Base-by-base conservation (phyloP, 2,797 vertebrate genomes). In the Cyprinodon diabolis region DNA sequence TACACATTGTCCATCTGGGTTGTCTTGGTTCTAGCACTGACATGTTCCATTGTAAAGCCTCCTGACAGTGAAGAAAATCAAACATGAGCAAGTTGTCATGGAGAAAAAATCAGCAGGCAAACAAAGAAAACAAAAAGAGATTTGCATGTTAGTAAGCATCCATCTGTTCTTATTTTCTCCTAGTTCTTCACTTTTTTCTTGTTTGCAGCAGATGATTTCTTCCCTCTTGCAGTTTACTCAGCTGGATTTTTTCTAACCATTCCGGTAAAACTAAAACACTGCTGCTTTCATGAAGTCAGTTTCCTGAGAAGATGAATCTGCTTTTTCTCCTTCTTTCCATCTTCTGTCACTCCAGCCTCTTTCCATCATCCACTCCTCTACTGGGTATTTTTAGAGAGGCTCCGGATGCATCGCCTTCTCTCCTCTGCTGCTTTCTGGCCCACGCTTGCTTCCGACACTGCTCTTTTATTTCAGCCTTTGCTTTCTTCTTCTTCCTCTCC, bases 341-440 rank as follows among this genome's bases (percentile, higher is more conserved):
- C 84, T 79, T 56, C 72, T 82, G 83, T 85, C 62, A 47, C 86
- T 86, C 74, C 84, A 79, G 83, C 82, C 73, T 84, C 86, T 84
- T 72, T 82, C 81, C 83, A 82, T 88, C 88, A 84, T 82, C 78
- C 76, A 69, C 70, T 85, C 71, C 83, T 85, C 83, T 86, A 66
- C 72, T 86, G 79, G 75, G 78, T 93, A 93, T 94, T 92, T 92
- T 92, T 92, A 93, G 91, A 89, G 81, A 35, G 69, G 74, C 85
- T 90, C 82, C 82, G 79, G 89, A 92, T 90, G 84, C 86, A 86
- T 87, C 71, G 43, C 72, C 75, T 88, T 82, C 83, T 86, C 76
- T 86, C 79, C 72, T 86, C 82, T 13, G 56, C 80, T 84, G 62
- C 62, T 45, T 40, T 45, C 62, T 45, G 84, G 90, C 91, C 90